Conservation (phyloP, 2,113 vertebrate genomes). For the Menura novaehollandiae region DNA sequence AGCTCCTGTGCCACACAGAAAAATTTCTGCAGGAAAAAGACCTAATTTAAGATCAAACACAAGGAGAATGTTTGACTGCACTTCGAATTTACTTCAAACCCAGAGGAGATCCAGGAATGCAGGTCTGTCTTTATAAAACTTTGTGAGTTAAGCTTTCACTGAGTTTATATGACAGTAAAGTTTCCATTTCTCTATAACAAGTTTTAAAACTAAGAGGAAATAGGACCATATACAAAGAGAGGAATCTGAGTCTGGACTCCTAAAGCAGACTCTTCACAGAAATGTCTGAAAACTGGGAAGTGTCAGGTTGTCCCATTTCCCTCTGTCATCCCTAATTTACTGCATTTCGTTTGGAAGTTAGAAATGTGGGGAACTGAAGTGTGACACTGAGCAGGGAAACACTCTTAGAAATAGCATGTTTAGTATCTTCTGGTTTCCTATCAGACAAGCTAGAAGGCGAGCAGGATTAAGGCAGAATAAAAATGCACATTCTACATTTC, state of each 20-base stretch:
- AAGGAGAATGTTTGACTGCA: neutral
- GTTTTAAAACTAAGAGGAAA: neutral
- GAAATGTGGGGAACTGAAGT: neutral
- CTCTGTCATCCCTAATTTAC: neutral
- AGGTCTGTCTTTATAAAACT: neutral
- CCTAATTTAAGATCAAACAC: neutral
- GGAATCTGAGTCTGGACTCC: neutral
- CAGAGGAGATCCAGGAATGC: neutral
- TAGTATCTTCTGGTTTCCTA: neutral
- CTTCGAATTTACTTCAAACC: neutral
- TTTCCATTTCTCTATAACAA: neutral
- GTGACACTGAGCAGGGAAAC: neutral
- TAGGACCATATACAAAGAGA: neutral
- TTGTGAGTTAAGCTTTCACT: neutral
- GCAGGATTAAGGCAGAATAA: neutral
- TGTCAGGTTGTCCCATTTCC: neutral
- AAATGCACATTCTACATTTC: rapidly evolving
- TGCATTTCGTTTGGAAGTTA: neutral
- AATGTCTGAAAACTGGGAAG: neutral
- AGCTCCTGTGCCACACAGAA: neutral
- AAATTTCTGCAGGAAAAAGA: neutral
- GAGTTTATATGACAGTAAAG: neutral
- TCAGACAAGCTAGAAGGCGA: neutral
- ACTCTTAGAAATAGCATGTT: neutral
- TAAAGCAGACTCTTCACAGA: neutral